Evolutionary conservation across 1,140 invertebrate genomes (phyloP), one percentile per base, ranked within the genome.

Genomic region (Ectropis grisescens): DNA sequence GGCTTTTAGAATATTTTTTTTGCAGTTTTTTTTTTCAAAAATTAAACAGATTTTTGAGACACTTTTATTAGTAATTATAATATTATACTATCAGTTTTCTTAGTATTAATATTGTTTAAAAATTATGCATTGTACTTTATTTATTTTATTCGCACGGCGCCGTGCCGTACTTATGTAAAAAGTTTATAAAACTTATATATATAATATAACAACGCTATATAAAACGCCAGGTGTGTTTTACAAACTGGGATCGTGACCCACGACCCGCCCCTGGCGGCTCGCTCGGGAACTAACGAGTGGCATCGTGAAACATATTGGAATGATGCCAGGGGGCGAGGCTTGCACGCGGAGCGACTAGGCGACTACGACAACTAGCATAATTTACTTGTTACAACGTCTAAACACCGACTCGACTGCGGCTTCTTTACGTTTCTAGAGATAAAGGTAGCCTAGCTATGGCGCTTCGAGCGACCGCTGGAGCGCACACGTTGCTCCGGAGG

Each of bases 71-170:
- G 43, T 52, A 45, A 19, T 19, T 4, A 19, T 8, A 19, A 4
- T 8, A 19, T 19, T 58, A 69, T 30, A 27, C 42, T 51, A 49
- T 39, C 56, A 69, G 61, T 74, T 69, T 69, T 69, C 67, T 75
- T 75, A 79, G 43, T 58, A 34, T 58, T 61, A 71, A 62, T 43
- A 40, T 41, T 43, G 53, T 56, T 67, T 60, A 58, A 58, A 62
- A 61, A 72, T 61, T 60, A 67, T 74, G 72, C 65, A 79, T 74
- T 79, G 70, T 75, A 74, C 70, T 79, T 52, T 62, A 51, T 35
- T 54, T 59, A 55, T 59, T 61, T 43, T n/a, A n/a, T n/a, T n/a
- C 49, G 55, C 51, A 57, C 40, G 58, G 50, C 60, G 45, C 43
- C 57, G 58, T 61, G 62, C 66, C 66, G 16, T n/a, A 52, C 56